phyloP scores from a whole-genome alignment of 2,888 invertebrate genomes.

The Acholoe squamosa region DNA sequence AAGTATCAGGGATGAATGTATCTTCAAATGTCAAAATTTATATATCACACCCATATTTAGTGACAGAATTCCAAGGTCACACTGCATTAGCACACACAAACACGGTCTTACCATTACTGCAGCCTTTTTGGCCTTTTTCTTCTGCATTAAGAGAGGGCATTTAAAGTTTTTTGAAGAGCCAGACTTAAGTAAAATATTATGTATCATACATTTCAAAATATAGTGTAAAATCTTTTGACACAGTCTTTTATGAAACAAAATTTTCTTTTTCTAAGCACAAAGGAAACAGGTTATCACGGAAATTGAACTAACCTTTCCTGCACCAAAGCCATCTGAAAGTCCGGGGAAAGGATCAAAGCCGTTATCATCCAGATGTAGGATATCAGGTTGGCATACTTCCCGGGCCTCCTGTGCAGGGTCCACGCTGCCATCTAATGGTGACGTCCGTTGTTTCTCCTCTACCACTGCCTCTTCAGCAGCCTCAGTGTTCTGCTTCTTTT shows the following conservation, averaged over 20 bases:
- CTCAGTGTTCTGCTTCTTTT: conserved; percentile 53
- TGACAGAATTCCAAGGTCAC: background rate
- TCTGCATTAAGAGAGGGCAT: background rate
- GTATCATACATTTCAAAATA: too few species aligned
- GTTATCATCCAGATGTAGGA: conserved; percentile 7
- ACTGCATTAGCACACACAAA: background rate
- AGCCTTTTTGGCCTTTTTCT: conserved; percentile 14
- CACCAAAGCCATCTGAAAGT: conserved; percentile 27
- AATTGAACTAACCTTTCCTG: conserved; percentile 52
- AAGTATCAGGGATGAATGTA: too few species aligned
- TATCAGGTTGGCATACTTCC: background rate
- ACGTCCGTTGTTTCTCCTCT: background rate
- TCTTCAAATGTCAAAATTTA: background rate
- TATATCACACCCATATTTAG: background rate
- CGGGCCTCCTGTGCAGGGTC: background rate
- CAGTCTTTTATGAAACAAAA: too few species aligned
- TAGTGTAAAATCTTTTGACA: too few species aligned
- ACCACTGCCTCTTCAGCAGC: background rate
- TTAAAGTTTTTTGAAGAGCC: too few species aligned
- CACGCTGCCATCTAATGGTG: background rate
- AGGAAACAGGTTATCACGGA: background rate
- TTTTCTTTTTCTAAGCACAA: too few species aligned
- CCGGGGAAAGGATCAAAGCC: conserved; percentile 58
- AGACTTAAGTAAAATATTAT: too few species aligned
- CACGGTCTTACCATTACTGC: background rate